Evolutionary conservation across 2,113 vertebrate species (phyloP).

Genomic region (Galbula dea): DNA sequence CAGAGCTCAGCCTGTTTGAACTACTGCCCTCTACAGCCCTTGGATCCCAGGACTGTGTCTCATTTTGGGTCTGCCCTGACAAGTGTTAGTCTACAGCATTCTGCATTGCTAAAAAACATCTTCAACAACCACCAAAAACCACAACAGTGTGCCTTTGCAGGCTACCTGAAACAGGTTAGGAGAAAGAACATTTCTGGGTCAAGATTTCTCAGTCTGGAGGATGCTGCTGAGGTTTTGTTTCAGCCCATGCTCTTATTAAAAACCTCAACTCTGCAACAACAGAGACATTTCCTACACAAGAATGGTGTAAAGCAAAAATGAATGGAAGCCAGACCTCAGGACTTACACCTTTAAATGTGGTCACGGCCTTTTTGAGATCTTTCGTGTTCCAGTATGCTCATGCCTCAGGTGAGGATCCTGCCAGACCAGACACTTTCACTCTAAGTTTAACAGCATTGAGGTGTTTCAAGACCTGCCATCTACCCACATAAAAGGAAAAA

Average conservation of each 20-base stretch:
- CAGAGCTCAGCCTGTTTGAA: not conserved
- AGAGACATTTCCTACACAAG: not conserved
- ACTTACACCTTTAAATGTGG: rapidly evolving
- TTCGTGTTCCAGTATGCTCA: not conserved
- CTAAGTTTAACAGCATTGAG: not conserved
- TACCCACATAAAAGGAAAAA: not conserved
- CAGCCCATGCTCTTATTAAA: not conserved
- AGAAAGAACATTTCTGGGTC: not conserved
- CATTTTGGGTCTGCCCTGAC: not conserved
- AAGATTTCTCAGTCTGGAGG: not conserved
- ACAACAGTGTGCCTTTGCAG: not conserved
- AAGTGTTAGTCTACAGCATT: not conserved
- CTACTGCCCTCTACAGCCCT: not conserved
- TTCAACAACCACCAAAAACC: not conserved
- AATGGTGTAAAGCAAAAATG: not conserved
- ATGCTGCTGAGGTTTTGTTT: not conserved
- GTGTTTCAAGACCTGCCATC: not conserved
- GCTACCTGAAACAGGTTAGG: not conserved
- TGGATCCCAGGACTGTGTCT: not conserved
- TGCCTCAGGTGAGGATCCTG: not conserved
- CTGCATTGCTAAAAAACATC: not conserved
- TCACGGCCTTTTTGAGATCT: not conserved
- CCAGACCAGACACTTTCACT: not conserved
- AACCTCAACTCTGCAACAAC: not conserved
- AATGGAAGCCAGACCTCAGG: not conserved